phyloP scores from a whole-genome alignment of 2,113 vertebrate species.

The Sialia sialis region DNA sequence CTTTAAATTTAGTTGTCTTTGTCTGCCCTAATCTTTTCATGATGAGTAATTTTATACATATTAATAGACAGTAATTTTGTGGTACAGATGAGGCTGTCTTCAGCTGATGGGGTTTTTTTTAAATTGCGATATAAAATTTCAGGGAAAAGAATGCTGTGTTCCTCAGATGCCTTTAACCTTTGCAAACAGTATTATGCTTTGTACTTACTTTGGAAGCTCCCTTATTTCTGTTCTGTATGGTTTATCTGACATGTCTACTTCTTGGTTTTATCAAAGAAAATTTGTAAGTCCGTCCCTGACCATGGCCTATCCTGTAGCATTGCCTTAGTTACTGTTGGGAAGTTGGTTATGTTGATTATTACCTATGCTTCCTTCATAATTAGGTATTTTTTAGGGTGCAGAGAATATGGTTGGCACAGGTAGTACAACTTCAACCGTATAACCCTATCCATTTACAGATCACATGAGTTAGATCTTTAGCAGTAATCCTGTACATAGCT shows the following conservation, averaged over 20 bases:
- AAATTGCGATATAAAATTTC: background rate
- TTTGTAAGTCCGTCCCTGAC: background rate
- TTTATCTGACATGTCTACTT: background rate
- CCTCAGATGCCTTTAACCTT: background rate
- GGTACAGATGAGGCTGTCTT: background rate
- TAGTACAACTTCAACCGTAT: background rate
- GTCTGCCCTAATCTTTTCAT: background rate
- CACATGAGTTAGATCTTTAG: background rate
- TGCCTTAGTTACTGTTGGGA: background rate
- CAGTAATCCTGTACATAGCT: background rate
- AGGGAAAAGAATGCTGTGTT: background rate
- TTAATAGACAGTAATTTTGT: background rate
- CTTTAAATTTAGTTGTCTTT: background rate
- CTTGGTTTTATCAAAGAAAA: background rate
- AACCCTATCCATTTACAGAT: background rate
- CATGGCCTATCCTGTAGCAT: background rate
- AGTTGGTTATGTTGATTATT: background rate
- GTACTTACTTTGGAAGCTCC: background rate
- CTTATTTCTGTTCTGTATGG: background rate
- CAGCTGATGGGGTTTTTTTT: background rate
- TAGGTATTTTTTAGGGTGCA: background rate
- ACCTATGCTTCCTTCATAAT: background rate
- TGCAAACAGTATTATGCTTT: background rate
- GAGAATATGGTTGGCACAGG: background rate
- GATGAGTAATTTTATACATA: background rate